Conservation (phyloP, 2,888 invertebrate species). For the Melieria picta region DNA sequence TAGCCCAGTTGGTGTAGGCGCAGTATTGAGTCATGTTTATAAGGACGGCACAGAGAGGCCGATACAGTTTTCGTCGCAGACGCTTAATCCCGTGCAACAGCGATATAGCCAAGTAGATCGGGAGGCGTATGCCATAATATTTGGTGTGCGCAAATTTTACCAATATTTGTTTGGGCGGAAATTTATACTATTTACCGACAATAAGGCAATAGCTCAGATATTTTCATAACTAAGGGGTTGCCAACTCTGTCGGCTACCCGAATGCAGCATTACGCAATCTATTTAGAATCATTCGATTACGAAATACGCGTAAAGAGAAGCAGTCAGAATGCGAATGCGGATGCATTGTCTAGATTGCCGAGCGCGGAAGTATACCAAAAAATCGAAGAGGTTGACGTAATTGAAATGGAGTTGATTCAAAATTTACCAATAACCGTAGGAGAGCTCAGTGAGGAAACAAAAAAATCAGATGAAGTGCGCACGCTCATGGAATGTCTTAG, state of each 20-base stretch:
- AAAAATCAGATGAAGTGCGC: neutral
- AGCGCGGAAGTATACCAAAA: conserved; percentile 1
- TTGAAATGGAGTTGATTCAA: conserved; percentile 24
- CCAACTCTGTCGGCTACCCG: conserved; percentile 39
- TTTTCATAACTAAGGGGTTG: conserved; percentile 38
- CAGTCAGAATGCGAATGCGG: conserved; percentile 31
- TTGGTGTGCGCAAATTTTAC: conserved; percentile 59
- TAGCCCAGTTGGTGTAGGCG: conserved; percentile 47
- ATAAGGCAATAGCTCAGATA: conserved; percentile 41
- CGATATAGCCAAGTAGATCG: conserved; percentile 32
- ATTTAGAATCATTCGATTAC: conserved; percentile 24
- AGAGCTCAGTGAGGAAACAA: conserved; percentile 28
- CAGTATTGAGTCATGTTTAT: conserved; percentile 54
- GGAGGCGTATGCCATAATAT: conserved; percentile 57
- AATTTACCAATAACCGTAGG: conserved; percentile 32
- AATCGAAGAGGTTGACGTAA: conserved; percentile 25
- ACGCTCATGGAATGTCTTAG: conserved; percentile 16
- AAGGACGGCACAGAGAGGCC: conserved; percentile 44
- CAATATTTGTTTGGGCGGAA: conserved; percentile 59
- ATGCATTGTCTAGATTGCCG: conserved; percentile 33
- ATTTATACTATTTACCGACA: conserved; percentile 57
- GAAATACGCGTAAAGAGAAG: conserved; percentile 25
- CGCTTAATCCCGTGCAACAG: conserved; percentile 36
- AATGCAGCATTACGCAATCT: conserved; percentile 41
- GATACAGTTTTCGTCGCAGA: conserved; percentile 58